Base-by-base conservation (phyloP, 1,140 invertebrate species). In the Zaprionus kolodkinae region DNA sequence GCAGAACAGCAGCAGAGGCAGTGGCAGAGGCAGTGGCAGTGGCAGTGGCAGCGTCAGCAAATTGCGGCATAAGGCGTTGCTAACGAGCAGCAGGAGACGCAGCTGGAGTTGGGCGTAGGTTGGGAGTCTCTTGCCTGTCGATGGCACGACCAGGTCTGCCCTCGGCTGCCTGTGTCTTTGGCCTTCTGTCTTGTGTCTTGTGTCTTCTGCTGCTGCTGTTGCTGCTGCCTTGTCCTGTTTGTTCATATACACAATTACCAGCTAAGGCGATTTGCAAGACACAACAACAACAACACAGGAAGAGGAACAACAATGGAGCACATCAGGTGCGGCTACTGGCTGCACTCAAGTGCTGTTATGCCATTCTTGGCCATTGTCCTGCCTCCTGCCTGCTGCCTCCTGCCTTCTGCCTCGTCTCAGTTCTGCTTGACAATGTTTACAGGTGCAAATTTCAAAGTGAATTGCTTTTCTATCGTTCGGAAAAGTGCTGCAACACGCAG, bases 371-470 rank as follows among this genome's bases (percentile, higher is more conserved):
- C 48, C 54, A 64, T 59, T 38, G 48, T 33, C 45, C 59, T 76
- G 78, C 63, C 64, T 60, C 66, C 63, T 61, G 59, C 72, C 85
- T 88, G 84, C n/a, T n/a, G n/a, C n/a, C n/a, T n/a, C n/a, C n/a
- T n/a, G n/a, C n/a, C n/a, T n/a, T n/a, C n/a, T n/a, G n/a, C n/a
- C n/a, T n/a, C n/a, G n/a, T n/a, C n/a, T n/a, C n/a, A n/a, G n/a
- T n/a, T n/a, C n/a, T 61, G 59, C 72, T 89, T 88, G 84, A 89
- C 85, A 89, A 85, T 88, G 85, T 88, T 88, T 88, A 89, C 85
- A 88, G 85, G 85, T 88, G 85, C 85, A 88, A 88, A 88, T 88
- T 88, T 88, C 85, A 88, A 88, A 88, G 85, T 88, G 85, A 89
- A 88, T 88, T 88, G 85, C 85, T 88, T 88, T 88, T 88, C 85